phyloP scores from a whole-genome alignment of 1,140 invertebrate genomes.

The Micrasema minimum region DNA sequence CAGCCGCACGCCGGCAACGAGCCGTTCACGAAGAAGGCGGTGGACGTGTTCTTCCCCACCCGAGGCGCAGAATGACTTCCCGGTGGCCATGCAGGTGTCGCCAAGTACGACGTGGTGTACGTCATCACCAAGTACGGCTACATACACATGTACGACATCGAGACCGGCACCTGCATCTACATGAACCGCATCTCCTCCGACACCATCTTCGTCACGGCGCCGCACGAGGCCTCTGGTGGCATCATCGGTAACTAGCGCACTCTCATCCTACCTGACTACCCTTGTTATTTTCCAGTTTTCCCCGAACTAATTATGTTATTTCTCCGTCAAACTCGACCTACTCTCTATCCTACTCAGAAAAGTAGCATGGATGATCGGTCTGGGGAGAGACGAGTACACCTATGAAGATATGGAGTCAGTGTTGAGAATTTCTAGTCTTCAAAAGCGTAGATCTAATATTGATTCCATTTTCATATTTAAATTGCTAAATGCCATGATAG shows the following conservation, averaged over 20 bases:
- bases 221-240: slow-evolving; percentile 94
- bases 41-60: slow-evolving; percentile 99
- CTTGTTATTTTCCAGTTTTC: too few species aligned
- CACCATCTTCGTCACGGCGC: slow-evolving; percentile 99
- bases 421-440: too few species aligned
- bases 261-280: too few species aligned
- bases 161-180: slow-evolving; percentile 99
- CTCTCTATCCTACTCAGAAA: too few species aligned
- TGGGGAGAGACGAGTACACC: too few species aligned
- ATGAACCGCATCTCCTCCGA: slow-evolving; percentile 99
- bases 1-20: slow-evolving; percentile 95
- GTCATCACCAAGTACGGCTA: slow-evolving; percentile 99
- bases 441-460: too few species aligned
- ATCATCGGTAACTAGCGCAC: slow-evolving; percentile 97
- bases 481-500: too few species aligned
- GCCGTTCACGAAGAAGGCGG: slow-evolving; percentile 96
- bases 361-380: too few species aligned
- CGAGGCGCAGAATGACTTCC: slow-evolving; percentile 98
- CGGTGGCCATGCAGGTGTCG: slow-evolving; percentile 98
- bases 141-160: slow-evolving; percentile 99
- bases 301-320: too few species aligned
- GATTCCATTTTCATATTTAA: too few species aligned
- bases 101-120: slow-evolving; percentile 98
- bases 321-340: too few species aligned
- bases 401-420: too few species aligned